Conservation (phyloP, 2,797 vertebrate species). For the Apogon hyalosoma region DNA sequence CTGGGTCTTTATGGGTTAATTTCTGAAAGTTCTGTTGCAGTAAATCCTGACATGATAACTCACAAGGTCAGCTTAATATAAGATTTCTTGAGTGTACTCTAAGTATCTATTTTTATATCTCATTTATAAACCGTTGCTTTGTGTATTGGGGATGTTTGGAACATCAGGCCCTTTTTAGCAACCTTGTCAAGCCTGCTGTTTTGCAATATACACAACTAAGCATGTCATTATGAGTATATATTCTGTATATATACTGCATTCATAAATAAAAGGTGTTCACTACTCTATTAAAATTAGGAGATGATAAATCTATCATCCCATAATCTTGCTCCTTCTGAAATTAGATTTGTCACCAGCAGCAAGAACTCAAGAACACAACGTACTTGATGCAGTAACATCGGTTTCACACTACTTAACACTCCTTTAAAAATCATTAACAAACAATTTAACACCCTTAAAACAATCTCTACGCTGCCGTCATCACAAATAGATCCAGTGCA, state of each 20-base stretch:
- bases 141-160: slow-evolving; percentile 2
- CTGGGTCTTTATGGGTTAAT: too few species aligned
- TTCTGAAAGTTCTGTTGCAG: not conserved
- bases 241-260: not conserved
- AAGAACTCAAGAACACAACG: not conserved
- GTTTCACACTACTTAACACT: slow-evolving; percentile 25
- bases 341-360: slow-evolving; percentile 4
- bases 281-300: not conserved
- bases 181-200: slow-evolving; percentile 10
- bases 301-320: slow-evolving; percentile 3
- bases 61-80: slow-evolving; percentile 16
- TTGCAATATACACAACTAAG: not conserved
- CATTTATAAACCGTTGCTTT: slow-evolving; percentile 6
- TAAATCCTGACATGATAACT: slow-evolving; percentile 11
- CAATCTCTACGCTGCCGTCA: slow-evolving; percentile 12
- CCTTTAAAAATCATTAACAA: slow-evolving; percentile 28
- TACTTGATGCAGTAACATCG: not conserved
- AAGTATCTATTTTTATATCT: not conserved
- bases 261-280: not conserved
- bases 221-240: not conserved
- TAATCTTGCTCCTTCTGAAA: not conserved
- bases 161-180: slow-evolving; percentile 7
- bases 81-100: not conserved
- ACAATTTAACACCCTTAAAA: slow-evolving; percentile 28
- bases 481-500: slow-evolving; percentile 7